A percentile compares a stretch with the other conserved stretches of the same genome.
phyloP scores from a whole-genome alignment of 2,888 invertebrate genomes.

The Orthosia gothica region DNA sequence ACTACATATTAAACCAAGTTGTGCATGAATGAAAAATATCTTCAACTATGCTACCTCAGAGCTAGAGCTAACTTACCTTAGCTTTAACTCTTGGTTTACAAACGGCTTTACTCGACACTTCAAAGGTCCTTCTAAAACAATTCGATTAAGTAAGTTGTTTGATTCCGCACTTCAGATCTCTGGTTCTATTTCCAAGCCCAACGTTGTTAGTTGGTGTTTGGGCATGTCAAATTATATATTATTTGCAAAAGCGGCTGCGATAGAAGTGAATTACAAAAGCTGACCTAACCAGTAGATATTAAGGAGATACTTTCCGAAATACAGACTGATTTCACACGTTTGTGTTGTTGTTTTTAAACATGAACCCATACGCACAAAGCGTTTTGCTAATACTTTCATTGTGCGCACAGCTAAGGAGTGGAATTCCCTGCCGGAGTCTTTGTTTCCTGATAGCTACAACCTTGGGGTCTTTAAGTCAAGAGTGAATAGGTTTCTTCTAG shows the following conservation, averaged over 20 bases:
- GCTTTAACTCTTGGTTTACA: neutral
- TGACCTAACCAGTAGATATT: neutral
- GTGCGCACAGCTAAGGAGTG: no score
- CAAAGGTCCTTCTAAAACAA: neutral
- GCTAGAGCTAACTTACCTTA: neutral
- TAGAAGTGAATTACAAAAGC: neutral
- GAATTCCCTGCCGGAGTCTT: no score
- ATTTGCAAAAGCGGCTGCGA: neutral
- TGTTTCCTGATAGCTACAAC: no score
- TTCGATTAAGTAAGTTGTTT: neutral
- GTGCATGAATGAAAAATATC: neutral
- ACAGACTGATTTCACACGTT: no score
- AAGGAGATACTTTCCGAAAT: neutral
- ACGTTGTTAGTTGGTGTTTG: constrained; percentile 2
- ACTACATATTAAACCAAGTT: neutral
- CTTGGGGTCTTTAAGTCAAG: no score
- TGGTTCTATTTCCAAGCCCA: neutral
- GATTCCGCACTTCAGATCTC: neutral
- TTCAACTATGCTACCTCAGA: neutral
- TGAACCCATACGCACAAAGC: no score
- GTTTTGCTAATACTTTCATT: no score
- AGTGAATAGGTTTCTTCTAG: no score
- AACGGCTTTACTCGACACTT: neutral
- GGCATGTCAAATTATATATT: constrained; percentile 10
- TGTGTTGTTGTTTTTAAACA: no score